These are phyloP conservation scores for Eidolon helvum DNA, from an alignment of 2,113 vertebrate genomes.

Conservation along the genomic window DNA sequence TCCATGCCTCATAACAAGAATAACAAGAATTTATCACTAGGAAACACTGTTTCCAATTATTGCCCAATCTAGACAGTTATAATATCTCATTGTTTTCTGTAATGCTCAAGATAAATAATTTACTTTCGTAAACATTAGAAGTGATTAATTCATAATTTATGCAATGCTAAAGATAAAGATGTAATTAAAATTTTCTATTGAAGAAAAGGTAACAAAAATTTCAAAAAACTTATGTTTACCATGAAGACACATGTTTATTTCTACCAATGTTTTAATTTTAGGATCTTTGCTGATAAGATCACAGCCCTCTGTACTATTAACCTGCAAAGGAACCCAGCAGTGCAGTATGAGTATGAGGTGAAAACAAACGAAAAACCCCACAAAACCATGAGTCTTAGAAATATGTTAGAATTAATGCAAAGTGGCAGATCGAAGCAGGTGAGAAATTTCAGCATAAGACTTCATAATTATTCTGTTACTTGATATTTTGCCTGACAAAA, in stretches of 20 bases:
- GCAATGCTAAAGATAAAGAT: slow-evolving; percentile 16
- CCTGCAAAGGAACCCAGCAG: slow-evolving; percentile 30
- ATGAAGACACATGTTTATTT: not conserved
- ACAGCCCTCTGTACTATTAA: not conserved
- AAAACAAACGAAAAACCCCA: not conserved
- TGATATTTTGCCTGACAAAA: not conserved
- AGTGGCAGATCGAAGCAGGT: not conserved
- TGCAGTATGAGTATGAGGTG: not conserved
- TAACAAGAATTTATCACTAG: not conserved
- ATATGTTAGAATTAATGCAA: slow-evolving; percentile 27
- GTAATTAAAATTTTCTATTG: not conserved
- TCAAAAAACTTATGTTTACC: not conserved
- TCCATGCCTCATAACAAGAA: not conserved
- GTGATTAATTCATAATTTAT: not conserved
- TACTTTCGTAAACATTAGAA: not conserved
- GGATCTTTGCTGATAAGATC: not conserved
- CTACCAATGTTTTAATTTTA: not conserved
- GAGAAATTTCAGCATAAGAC: slow-evolving; percentile 8
- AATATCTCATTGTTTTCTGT: not conserved
- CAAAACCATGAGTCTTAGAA: not conserved
- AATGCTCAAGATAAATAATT: not conserved
- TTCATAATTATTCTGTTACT: not conserved
- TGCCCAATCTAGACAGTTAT: not conserved
- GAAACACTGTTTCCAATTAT: not conserved
- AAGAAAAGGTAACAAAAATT: not conserved